These are phyloP conservation scores for Odobenus rosmarus DNA, from an alignment of 2,113 vertebrate genomes.

Conservation along the genomic window DNA sequence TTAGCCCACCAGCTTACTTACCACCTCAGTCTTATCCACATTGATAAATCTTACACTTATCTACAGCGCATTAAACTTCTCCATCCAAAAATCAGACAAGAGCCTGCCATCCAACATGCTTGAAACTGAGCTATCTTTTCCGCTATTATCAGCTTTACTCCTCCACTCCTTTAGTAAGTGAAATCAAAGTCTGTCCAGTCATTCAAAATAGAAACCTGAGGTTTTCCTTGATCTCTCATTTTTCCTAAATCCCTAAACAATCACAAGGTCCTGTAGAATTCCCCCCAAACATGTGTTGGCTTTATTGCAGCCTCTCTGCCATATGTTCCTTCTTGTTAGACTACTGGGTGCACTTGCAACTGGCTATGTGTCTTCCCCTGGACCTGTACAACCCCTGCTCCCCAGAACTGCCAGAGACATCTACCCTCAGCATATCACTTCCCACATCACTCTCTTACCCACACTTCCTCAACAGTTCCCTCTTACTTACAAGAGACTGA, in stretches of 20 bases:
- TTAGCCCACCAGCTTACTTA: neutral
- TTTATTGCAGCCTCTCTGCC: accelerated
- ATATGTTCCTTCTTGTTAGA: neutral
- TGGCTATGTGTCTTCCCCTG: neutral
- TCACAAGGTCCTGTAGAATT: neutral
- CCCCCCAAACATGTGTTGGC: neutral
- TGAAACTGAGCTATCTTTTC: neutral
- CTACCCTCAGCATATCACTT: neutral
- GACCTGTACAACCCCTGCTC: neutral
- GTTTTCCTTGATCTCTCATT: neutral
- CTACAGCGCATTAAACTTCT: neutral
- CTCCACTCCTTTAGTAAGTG: neutral
- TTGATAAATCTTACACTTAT: neutral
- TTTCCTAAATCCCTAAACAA: neutral
- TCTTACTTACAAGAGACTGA: neutral
- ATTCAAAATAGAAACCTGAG: neutral
- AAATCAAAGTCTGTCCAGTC: neutral
- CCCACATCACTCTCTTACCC: neutral
- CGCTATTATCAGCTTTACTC: neutral
- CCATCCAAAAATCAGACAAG: neutral
- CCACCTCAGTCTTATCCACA: neutral
- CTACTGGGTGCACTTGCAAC: neutral
- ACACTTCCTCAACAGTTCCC: neutral
- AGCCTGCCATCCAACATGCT: neutral
- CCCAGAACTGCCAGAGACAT: too few relatives aligned